A percentile compares a stretch with the other conserved stretches of the same genome.
Conservation (phyloP, 2,113 vertebrate genomes). For the Rhodinocichla rosea region DNA sequence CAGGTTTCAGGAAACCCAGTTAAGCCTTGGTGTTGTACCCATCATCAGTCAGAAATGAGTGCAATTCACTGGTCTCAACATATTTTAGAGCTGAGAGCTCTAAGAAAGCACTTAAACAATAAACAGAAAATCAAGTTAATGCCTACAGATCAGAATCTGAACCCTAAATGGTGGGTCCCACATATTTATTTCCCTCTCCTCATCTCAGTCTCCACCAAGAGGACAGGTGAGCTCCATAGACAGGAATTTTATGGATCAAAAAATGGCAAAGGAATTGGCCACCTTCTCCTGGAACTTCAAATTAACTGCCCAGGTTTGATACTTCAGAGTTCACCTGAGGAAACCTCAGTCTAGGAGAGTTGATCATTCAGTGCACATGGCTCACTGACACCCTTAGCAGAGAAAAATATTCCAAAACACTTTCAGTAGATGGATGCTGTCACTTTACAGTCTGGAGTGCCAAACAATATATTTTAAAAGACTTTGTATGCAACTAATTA, state of each 20-base stretch:
- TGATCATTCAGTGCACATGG: background rate
- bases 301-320: background rate
- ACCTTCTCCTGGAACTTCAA: background rate
- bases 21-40: background rate
- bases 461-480: background rate
- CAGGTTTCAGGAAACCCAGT: background rate
- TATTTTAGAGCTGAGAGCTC: background rate
- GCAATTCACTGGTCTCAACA: background rate
- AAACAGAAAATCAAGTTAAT: background rate
- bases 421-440: background rate
- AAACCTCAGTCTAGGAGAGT: background rate
- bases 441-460: background rate
- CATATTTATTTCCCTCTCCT: background rate
- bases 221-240: background rate
- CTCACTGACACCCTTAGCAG: background rate
- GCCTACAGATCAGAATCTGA: background rate
- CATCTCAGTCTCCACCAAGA: background rate
- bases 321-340: background rate
- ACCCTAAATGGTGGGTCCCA: fast-evolving
- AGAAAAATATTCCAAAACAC: background rate
- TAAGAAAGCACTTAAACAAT: background rate
- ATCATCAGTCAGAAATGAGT: background rate
- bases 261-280: background rate
- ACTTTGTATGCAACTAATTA: background rate
- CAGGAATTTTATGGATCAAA: background rate